Percentiles rank a stretch among this genome's conserved stretches.
These are phyloP conservation scores for Eupsilia transversa DNA, from an alignment of 2,888 invertebrate species.

Conservation along the genomic window DNA sequence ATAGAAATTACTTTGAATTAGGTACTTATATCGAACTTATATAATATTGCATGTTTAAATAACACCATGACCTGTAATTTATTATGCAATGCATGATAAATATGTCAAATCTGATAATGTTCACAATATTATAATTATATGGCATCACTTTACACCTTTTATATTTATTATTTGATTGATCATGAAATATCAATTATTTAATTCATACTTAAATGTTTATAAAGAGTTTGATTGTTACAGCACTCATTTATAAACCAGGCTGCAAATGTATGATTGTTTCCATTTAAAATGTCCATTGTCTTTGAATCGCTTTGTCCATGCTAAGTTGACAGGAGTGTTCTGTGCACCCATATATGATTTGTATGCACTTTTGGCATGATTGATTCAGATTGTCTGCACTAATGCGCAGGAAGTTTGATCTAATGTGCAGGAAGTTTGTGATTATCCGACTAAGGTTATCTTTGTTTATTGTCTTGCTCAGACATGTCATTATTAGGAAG, in stretches of 20 bases:
- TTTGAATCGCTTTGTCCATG: constrained; percentile 50
- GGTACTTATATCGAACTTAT: constrained; percentile 3
- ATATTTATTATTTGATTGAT: constrained; percentile 14
- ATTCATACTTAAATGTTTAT: constrained; percentile 50
- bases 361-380: constrained; percentile 24
- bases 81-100: constrained; percentile 32
- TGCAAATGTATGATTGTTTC: constrained; percentile 66
- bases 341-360: constrained; percentile 43
- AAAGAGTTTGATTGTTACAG: constrained; percentile 50
- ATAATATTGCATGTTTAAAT: constrained; percentile 13
- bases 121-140: constrained; percentile 15
- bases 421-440: neutral
- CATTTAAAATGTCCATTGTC: constrained; percentile 69
- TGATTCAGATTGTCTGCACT: neutral
- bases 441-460: neutral
- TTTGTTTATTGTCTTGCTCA: neutral
- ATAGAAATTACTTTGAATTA: constrained; percentile 7
- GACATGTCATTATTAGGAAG: neutral
- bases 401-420: neutral
- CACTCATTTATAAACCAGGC: constrained; percentile 67
- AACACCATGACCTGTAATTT: constrained; percentile 33
- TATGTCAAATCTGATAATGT: constrained; percentile 16
- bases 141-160: constrained; percentile 14
- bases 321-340: constrained; percentile 29
- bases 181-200: constrained; percentile 29